Percentiles rank a stretch among this genome's conserved stretches.
Conservation (phyloP, 2,888 invertebrate genomes). For the Euzetes globulus region DNA sequence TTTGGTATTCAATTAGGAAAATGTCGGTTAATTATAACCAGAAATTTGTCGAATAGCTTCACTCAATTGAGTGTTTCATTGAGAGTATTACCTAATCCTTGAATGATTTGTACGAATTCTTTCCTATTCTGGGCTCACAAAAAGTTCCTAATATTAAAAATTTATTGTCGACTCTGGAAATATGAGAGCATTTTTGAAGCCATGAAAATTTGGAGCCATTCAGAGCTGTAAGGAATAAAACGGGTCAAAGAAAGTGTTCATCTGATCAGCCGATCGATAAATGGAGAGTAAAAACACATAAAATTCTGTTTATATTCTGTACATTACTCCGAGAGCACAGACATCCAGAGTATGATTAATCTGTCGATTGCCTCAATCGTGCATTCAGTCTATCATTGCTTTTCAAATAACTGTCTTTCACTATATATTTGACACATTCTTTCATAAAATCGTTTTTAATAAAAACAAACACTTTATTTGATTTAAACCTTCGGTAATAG, state of each 20-base stretch:
- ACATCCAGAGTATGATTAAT: background rate
- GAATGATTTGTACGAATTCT: background rate
- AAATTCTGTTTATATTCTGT: constrained; percentile 10
- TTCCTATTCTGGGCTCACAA: background rate
- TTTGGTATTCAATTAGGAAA: too few species aligned
- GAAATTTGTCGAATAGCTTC: too few species aligned
- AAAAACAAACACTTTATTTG: background rate
- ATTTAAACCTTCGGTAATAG: background rate
- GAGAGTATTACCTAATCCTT: too few species aligned
- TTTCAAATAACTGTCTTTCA: background rate
- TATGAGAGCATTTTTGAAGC: background rate
- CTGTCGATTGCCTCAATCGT: background rate
- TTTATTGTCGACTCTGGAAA: background rate
- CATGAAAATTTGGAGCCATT: background rate
- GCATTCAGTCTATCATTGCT: background rate
- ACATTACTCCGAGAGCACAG: background rate
- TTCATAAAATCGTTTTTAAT: background rate
- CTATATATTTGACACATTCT: background rate
- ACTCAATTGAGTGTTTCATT: too few species aligned
- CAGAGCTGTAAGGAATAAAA: background rate
- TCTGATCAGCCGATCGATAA: constrained; percentile 5
- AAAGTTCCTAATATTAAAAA: background rate
- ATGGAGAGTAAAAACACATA: background rate
- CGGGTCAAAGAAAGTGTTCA: constrained; percentile 10
- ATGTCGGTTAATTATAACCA: too few species aligned